Evolutionary conservation across 2,797 vertebrate species (phyloP), one percentile per base, ranked within the genome.

Genomic region (Eulemur albifrons): DNA sequence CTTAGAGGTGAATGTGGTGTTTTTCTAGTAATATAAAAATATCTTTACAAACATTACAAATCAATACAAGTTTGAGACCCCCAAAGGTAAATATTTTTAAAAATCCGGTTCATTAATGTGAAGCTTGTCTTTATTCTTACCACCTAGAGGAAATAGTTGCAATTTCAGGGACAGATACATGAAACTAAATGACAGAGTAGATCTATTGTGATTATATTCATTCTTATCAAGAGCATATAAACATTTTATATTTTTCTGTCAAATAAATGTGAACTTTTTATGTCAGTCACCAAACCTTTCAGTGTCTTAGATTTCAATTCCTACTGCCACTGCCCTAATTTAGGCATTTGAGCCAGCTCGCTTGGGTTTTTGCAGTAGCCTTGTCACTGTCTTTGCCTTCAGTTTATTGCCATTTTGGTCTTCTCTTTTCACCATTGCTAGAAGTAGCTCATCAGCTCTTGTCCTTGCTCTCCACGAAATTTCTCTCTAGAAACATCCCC

Each of bases 91-190:
- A 80, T 88, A 63, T 69, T 87, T 94, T 35, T 93, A 67, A 85
- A 88, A 93, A 91, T 61, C 15, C 14, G 35, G 2, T 92, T 88
- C 25, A 67, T 70, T 85, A 59, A 85, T n/a, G 12, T 88, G 57
- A 93, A 88, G 7, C 40, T 43, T 80, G 20, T 89, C 54, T 77
- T 83, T 90, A 69, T 83, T 98, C 5, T 93, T 89, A 97, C 94
- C 96, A 98, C 87, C 94, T 98, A 70, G 35, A 92, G 95, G 93
- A 82, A 20, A 38, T 90, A 88, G 95, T 81, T 59, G 11, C 7
- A 57, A 88, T 97, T 90, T 89, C 50, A 93, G 59, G 59, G 92
- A 91, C 45, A 75, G 54, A 81, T 67, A 75, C 23, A 35, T 50
- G 61, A 93, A 82, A 77, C 65, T 67, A 88, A 90, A 35, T 80